Conservation (phyloP, 1,140 invertebrate genomes). For the Hyphantria cunea region DNA sequence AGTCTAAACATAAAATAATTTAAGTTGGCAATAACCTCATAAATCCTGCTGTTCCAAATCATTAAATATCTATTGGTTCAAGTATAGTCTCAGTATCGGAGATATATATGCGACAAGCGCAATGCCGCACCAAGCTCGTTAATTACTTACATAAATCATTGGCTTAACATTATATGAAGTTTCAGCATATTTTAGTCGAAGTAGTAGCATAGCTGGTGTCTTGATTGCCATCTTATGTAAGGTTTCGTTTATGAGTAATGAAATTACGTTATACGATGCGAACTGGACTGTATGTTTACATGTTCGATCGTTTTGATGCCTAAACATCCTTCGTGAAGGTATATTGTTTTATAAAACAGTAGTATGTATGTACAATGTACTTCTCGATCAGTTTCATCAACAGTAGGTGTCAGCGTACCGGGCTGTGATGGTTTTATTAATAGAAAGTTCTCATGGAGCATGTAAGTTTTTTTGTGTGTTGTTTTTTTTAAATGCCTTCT, state of each 20-base stretch:
- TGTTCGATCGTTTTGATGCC: too few relatives aligned
- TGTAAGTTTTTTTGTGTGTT: conserved; percentile 11
- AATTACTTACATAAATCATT: conserved; percentile 22
- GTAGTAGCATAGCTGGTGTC: background rate
- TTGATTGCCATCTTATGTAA: background rate
- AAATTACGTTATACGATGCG: too few relatives aligned
- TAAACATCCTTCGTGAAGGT: background rate
- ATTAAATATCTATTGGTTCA: too few relatives aligned
- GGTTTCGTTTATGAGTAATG: too few relatives aligned
- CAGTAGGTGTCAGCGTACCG: conserved; percentile 7
- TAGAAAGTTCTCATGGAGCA: conserved; percentile 16
- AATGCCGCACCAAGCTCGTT: conserved; percentile 7
- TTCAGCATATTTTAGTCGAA: conserved; percentile 5
- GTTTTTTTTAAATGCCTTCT: background rate
- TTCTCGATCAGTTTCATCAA: background rate
- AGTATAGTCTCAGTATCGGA: background rate
- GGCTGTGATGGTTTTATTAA: conserved; percentile 25
- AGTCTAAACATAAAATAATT: too few relatives aligned
- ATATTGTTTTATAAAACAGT: conserved; percentile 33
- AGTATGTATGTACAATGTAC: too few relatives aligned
- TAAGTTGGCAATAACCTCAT: too few relatives aligned
- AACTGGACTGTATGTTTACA: too few relatives aligned
- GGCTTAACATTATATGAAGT: conserved; percentile 5
- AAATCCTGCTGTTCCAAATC: too few relatives aligned
- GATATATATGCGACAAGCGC: conserved; percentile 6